Conservation (phyloP, 1,140 invertebrate genomes). For the Matsumurasca onukii region DNA sequence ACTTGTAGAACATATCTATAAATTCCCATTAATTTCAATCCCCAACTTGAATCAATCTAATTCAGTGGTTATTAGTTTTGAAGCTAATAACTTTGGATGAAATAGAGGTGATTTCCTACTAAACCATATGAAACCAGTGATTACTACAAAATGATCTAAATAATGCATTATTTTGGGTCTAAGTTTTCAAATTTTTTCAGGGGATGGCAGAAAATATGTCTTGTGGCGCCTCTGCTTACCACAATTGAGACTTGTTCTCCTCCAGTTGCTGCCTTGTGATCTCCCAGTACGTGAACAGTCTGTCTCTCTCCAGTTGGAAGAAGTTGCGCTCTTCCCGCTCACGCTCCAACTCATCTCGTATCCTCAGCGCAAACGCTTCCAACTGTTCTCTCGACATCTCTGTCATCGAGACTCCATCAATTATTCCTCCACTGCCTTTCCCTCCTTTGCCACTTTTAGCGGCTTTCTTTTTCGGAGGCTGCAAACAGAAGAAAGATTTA, state of each 20-base stretch:
- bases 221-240: no score
- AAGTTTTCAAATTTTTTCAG: no score
- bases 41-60: no score
- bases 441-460: conserved; percentile 45
- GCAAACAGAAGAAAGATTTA: not conserved
- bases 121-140: no score
- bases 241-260: conserved; percentile 70
- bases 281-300: conserved; percentile 93
- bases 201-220: no score
- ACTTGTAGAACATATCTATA: no score
- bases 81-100: no score
- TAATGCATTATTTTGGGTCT: no score
- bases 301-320: conserved; percentile 93
- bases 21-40: no score
- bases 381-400: conserved; percentile 94
- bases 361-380: conserved; percentile 79
- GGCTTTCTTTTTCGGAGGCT: conserved; percentile 41
- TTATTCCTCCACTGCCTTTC: conserved; percentile 57
- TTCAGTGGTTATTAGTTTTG: no score
- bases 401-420: conserved; percentile 88
- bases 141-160: no score
- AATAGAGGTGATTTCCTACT: no score
- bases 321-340: conserved; percentile 94
- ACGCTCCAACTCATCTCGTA: conserved; percentile 90
- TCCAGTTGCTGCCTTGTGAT: conserved; percentile 82